Base-by-base conservation (phyloP, 2,888 invertebrate species). In the Melinopterus prodromus region DNA sequence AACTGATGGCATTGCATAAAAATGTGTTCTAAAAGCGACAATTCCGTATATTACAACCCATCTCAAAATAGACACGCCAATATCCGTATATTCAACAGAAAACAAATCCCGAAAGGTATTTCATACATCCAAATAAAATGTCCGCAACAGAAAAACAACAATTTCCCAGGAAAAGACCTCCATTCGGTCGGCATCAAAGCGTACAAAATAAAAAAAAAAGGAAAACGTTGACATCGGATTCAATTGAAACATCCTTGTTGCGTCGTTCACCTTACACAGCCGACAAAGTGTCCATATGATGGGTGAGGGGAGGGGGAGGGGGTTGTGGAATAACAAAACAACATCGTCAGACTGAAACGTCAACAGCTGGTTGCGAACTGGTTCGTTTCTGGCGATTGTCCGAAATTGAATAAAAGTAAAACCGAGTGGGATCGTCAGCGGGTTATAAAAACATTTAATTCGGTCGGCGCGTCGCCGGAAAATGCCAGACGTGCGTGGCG, bases 361-460 rank as follows among this genome's bases (percentile, higher is more conserved):
- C 53, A 53, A 53, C 53, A 53, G 53, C 53, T 53, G 53, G 53
- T 53, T 53, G 9, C 53, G 12, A 53, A 53, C 7, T 12, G 74
- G 74, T 36, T 71, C 74, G 74, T 12, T 53, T 53, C 53, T 53
- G 53, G 12, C 53, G 5, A 3, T 53, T 53, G 53, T 53, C 53
- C 53, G 53, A 53, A 53, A 53, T 53, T 53, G 3, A 74, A 35
- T 74, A 74, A 74, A 74, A 74, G 37, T 37, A 74, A 37, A 37
- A 35, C 74, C 74, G 74, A 53, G 53, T 9, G 12, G 53, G 53
- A 53, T 53, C 53, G 9, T n/a, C 35, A 12, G 74, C n/a, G 74
- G 74, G 74, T 35, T 14, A 74, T 74, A 74, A 74, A 74, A 74
- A 74, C 74, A 74, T 74, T 74, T 74, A 74, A 74, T 74, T 74